Conservation (phyloP, 2,113 vertebrate genomes). For the Montifringilla adamsi region DNA sequence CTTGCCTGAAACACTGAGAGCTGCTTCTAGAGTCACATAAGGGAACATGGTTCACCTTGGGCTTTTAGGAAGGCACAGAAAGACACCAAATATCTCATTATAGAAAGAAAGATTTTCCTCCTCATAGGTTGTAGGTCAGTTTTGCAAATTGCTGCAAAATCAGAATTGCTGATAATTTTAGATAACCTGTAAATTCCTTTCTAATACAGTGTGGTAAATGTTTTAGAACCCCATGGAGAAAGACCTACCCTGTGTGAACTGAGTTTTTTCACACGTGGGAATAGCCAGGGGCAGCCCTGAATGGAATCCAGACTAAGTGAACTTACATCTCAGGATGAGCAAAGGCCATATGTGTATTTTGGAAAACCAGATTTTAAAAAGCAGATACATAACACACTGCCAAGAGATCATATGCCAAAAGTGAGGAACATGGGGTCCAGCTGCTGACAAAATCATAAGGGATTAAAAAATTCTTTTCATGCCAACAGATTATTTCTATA, state of each 20-base stretch:
- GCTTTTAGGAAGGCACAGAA: not conserved
- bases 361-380: not conserved
- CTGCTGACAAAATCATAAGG: not conserved
- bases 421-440: fast-evolving
- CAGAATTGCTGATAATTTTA: not conserved
- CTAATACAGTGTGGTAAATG: not conserved
- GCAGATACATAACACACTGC: not conserved
- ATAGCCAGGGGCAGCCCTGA: not conserved
- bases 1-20: not conserved
- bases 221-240: not conserved
- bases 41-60: not conserved
- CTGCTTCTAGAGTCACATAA: not conserved
- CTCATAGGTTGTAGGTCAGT: not conserved
- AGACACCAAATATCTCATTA: not conserved
- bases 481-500: not conserved
- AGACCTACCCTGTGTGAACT: not conserved
- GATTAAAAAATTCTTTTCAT: not conserved
- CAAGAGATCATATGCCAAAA: not conserved
- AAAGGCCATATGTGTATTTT: not conserved
- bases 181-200: not conserved
- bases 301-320: not conserved
- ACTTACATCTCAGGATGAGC: not conserved
- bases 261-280: not conserved
- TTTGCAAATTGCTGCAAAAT: not conserved
- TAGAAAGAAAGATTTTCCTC: not conserved